Percentiles rank a stretch among this genome's conserved stretches.
phyloP scores from a whole-genome alignment of 2,888 invertebrate species.

The Stegophylla sp. region DNA sequence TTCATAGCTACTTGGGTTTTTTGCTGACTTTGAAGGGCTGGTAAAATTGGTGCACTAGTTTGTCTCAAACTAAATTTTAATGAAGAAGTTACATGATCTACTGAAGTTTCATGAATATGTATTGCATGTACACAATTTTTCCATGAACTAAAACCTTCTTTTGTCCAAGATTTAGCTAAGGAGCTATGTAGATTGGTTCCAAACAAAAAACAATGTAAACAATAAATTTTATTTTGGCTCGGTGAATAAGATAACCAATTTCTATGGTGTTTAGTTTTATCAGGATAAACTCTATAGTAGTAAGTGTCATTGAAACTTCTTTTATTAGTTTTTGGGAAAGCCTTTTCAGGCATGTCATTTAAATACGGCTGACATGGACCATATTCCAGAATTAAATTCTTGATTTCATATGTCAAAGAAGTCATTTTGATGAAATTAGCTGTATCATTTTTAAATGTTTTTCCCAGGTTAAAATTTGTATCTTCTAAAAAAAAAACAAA shows the following conservation, averaged over 20 bases:
- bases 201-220: not conserved
- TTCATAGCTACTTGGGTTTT: slow-evolving; percentile 4
- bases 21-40: not conserved
- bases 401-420: too few species aligned
- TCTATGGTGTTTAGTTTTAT: not conserved
- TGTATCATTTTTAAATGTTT: too few species aligned
- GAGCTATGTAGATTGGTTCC: not conserved
- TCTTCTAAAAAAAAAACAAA: too few species aligned
- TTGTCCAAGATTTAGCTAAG: slow-evolving; percentile 10
- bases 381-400: too few species aligned
- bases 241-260: slow-evolving; percentile 10
- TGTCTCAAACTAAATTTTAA: not conserved
- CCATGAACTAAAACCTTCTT: slow-evolving; percentile 4
- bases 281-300: slow-evolving; percentile 6
- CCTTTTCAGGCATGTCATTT: not conserved
- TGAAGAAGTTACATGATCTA: not conserved
- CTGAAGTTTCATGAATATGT: not conserved
- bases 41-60: not conserved
- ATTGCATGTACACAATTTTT: slow-evolving; percentile 4
- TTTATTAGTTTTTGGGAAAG: not conserved
- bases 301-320: slow-evolving; percentile 4
- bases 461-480: too few species aligned
- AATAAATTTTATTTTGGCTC: slow-evolving; percentile 10
- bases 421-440: too few species aligned
- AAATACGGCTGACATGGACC: too few species aligned